Evolutionary conservation across 2,888 invertebrate genomes (phyloP), one percentile per base, ranked within the genome.

Genomic region (Eumacrocentrus americanus): DNA sequence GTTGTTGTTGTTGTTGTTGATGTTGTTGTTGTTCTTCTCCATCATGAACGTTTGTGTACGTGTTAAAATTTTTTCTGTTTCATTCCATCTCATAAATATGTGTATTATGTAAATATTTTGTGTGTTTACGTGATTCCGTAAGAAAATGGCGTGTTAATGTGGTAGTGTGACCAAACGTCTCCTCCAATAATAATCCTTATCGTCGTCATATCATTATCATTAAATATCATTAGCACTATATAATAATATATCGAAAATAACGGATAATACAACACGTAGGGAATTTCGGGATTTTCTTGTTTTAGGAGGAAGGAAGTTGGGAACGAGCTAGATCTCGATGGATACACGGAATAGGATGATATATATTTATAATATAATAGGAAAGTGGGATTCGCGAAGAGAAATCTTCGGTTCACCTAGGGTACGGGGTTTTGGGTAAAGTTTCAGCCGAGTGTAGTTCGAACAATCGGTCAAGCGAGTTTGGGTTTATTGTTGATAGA

Each of bases 211-310:
- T 63, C 51, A 77, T 78, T 80, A 80, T 79, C 72, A 79, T 79
- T 80, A 80, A 78, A 74, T 80, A 79, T 79, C 72, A 77, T 78
- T 79, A 80, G 74, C 77, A 77, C 79, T 79, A 78, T 74, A 78
- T 75, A 79, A 78, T 80, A 77, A 79, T 79, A 80, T 80, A 80
- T 80, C 79, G 80, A 80, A 80, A 80, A 80, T 80, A 80, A 79
- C 80, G 80, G 78, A 80, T 80, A 80, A 80, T 80, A 80, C 80
- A 80, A 80, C 80, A 80, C 78, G 80, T 79, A 79, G 76, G 80
- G 77, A 73, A 73, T 74, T 73, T 59, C 58, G 53, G 55, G 58
- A 61, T 38, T 51, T 62, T 40, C 40, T 54, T 61, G 20, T 51
- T 56, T 47, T 29, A 35, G 63, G 48, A 50, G 60, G 47, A 25